Evolutionary conservation across 2,797 vertebrate species (phyloP), one percentile per base, ranked within the genome.

Genomic region (Myotis myotis): DNA sequence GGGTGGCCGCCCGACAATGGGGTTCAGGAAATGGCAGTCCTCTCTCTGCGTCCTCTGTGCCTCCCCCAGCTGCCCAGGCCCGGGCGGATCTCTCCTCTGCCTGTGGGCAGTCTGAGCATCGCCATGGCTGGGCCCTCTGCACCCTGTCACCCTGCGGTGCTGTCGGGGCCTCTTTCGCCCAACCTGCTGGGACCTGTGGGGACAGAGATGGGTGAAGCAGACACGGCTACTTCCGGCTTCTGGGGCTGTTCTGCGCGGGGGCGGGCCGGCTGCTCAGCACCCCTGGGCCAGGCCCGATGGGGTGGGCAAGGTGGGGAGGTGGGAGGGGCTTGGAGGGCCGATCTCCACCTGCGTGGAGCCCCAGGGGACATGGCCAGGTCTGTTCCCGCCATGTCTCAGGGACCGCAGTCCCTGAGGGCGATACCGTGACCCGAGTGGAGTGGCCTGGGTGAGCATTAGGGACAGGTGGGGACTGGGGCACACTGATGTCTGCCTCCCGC

Each of bases 71-170:
- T 2, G 53, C 60, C 20, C 15, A 8, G 41, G 64, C 30, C 51
- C 80, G 3, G 1, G 11, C 51, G 12, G 20, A 3, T 66, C 19
- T 20, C 80, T 17, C 4, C 49, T 49, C 74, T 25, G 7, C 62
- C 36, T 8, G 0, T 33, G 0, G 6, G 25, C 64, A 13, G 19
- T 51, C 41, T 0, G 53, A 8, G 12, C 53, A 0, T n/a, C 1
- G 7, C 25, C 0, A 0, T 5, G 0, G n/a, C 6, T 9, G 9
- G 8, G 8, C 38, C 25, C 28, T 68, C 64, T 11, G 20, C 6
- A 1, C 49, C 0, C 0, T 64, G 66, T 66, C 4, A 8, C 20
- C 7, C n/a, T 36, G 19, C 41, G 60, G 30, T 53, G 28, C 44
- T 20, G 16, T 25, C 1, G 71, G 13, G 36, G 30, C 71, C 30